These are phyloP conservation scores for Idaea biselata DNA, from an alignment of 2,888 invertebrate genomes.

Conservation along the genomic window DNA sequence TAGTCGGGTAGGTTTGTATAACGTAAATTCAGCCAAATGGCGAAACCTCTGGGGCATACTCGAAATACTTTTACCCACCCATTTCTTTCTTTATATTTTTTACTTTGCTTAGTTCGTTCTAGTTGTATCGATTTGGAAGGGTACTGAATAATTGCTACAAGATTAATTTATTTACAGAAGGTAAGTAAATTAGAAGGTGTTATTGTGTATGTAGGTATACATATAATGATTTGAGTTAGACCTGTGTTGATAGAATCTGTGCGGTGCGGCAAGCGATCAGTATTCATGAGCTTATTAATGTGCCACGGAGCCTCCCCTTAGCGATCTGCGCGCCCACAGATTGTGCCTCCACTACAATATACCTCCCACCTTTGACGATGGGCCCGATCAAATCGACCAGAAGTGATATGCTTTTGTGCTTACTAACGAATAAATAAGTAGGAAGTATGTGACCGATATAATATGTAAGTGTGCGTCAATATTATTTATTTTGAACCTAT, in stretches of 20 bases:
- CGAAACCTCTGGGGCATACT: slow-evolving; percentile 48
- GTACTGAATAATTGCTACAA: no score
- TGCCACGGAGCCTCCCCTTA: slow-evolving; percentile 44
- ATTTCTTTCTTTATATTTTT: slow-evolving; percentile 28
- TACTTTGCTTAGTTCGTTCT: slow-evolving; percentile 7
- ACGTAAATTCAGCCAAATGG: slow-evolving; percentile 64
- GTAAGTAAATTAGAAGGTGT: background rate
- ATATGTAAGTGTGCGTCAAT: slow-evolving; percentile 39
- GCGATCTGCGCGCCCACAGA: slow-evolving; percentile 49
- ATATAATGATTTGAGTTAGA: slow-evolving; percentile 22
- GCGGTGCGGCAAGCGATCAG: slow-evolving; percentile 46
- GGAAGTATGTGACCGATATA: no score
- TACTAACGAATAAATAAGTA: slow-evolving; percentile 28
- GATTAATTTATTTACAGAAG: background rate
- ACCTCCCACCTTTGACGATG: slow-evolving; percentile 27
- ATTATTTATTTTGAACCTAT: slow-evolving; percentile 38
- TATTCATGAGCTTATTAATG: slow-evolving; percentile 76
- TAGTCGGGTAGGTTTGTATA: slow-evolving; percentile 73
- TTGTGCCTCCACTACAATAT: slow-evolving; percentile 48
- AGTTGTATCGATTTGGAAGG: background rate
- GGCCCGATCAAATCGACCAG: slow-evolving; percentile 64
- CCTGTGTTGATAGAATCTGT: slow-evolving; percentile 34
- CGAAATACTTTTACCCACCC: slow-evolving; percentile 45
- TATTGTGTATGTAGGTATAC: background rate
- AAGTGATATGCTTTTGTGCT: slow-evolving; percentile 55